Evolutionary conservation across 35 echinoderm and acorn worm genomes (phyloP).

Genomic region (Stichopus chloronotus): DNA sequence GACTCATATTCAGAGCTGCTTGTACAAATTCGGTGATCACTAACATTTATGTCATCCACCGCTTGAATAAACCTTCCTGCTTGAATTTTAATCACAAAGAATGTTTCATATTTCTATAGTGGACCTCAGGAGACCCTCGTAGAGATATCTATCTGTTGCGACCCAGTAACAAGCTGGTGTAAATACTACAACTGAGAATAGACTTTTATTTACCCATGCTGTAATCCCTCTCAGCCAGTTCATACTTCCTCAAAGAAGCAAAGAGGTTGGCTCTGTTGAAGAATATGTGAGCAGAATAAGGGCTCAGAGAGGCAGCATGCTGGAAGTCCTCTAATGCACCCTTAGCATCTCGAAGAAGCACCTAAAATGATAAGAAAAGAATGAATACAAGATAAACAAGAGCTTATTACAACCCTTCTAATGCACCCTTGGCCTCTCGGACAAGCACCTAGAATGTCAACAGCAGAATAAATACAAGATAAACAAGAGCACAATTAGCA

Average conservation of each 20-base stretch:
- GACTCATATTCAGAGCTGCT: too few species aligned
- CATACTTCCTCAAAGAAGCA: constrained; percentile 76
- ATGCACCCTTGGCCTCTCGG: constrained; percentile 81
- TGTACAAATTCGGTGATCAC: too few species aligned
- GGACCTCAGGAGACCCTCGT: too few species aligned
- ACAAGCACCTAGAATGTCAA: constrained; percentile 67
- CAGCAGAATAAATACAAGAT: constrained; percentile 64
- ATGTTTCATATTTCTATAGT: too few species aligned
- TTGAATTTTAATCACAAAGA: too few species aligned
- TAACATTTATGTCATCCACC: too few species aligned
- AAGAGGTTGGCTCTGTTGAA: constrained; percentile 93
- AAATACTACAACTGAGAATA: too few species aligned
- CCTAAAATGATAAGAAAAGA: constrained; percentile 40
- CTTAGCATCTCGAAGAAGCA: constrained; percentile 83
- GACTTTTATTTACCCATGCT: constrained; percentile 67
- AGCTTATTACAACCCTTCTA: constrained; percentile 85
- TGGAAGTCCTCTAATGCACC: constrained; percentile 95
- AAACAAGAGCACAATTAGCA: constrained; percentile 66
- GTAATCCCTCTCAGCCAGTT: constrained; percentile 95
- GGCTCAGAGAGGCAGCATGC: constrained; percentile 70
- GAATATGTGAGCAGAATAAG: constrained; percentile 92
- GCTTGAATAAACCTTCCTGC: too few species aligned
- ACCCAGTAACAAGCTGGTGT: too few species aligned
- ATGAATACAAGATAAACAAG: constrained; percentile 82
- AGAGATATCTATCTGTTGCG: too few species aligned